phyloP scores from a whole-genome alignment of 2,113 vertebrate genomes.

The Calyptomena viridis region DNA sequence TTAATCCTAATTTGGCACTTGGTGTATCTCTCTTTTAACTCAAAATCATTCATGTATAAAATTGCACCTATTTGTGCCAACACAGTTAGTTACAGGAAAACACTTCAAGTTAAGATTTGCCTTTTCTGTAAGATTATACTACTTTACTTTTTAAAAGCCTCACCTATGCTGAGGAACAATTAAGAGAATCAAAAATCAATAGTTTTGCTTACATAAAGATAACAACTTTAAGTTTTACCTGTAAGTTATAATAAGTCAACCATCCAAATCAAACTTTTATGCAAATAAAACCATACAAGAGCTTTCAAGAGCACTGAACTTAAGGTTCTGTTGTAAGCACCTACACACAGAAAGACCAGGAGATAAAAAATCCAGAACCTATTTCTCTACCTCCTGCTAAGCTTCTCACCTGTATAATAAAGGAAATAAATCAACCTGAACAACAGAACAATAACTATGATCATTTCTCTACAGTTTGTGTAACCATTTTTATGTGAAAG shows the following conservation, averaged over 20 bases:
- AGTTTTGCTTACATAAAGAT: background rate
- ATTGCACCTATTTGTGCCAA: background rate
- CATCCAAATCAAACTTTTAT: background rate
- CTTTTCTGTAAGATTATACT: background rate
- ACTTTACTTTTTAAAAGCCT: background rate
- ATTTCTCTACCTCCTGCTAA: background rate
- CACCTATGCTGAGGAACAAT: background rate
- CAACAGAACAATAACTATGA: background rate
- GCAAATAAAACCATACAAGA: background rate
- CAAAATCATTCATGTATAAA: conserved; percentile 7
- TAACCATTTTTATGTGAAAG: background rate
- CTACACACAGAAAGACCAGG: background rate
- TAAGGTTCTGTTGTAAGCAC: background rate
- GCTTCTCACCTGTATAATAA: background rate
- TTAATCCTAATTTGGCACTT: conserved; percentile 9
- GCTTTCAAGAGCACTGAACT: background rate
- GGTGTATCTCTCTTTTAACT: conserved; percentile 5
- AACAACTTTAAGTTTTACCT: background rate
- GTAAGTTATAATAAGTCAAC: background rate
- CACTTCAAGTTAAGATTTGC: background rate
- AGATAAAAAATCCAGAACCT: background rate
- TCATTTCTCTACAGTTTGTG: background rate
- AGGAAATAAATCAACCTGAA: background rate
- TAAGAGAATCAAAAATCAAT: background rate
- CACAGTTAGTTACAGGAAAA: background rate